Percentiles rank a stretch among this genome's conserved stretches.
Evolutionary conservation across 2,113 vertebrate genomes (phyloP).

Genomic region (Porphyrio hochstetteri): DNA sequence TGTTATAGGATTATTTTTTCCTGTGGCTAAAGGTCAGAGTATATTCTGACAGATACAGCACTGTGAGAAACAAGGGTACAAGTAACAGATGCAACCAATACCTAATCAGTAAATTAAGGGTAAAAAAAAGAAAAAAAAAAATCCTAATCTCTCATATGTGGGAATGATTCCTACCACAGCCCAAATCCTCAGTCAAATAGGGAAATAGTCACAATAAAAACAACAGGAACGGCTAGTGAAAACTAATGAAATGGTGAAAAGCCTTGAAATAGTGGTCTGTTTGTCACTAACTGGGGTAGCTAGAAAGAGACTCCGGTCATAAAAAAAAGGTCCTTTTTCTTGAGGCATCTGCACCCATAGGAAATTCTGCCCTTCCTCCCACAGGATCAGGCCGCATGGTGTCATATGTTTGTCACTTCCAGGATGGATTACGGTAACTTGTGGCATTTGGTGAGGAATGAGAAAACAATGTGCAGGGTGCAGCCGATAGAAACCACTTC

Average conservation of each 20-base stretch:
- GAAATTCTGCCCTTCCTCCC: constrained; percentile 54
- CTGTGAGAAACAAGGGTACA: neutral
- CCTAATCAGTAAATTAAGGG: neutral
- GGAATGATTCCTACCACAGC: neutral
- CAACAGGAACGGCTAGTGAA: neutral
- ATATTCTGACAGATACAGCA: neutral
- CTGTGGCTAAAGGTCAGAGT: neutral
- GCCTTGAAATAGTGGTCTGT: neutral
- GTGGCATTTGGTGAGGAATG: neutral
- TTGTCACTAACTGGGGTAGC: neutral
- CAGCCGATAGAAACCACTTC: neutral
- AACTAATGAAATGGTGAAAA: neutral
- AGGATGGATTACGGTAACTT: constrained; percentile 44
- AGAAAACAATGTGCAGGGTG: constrained; percentile 9
- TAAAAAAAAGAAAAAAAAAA: neutral
- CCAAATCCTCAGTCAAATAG: neutral
- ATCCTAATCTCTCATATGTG: neutral
- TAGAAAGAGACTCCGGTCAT: neutral
- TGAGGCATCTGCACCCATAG: neutral
- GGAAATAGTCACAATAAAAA: neutral
- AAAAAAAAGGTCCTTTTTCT: neutral
- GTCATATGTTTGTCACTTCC: constrained; percentile 45
- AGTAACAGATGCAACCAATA: neutral
- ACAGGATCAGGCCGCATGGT: neutral
- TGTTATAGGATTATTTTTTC: neutral